Conservation (phyloP, 2,113 vertebrate species). For the Megaptera novaeangliae region DNA sequence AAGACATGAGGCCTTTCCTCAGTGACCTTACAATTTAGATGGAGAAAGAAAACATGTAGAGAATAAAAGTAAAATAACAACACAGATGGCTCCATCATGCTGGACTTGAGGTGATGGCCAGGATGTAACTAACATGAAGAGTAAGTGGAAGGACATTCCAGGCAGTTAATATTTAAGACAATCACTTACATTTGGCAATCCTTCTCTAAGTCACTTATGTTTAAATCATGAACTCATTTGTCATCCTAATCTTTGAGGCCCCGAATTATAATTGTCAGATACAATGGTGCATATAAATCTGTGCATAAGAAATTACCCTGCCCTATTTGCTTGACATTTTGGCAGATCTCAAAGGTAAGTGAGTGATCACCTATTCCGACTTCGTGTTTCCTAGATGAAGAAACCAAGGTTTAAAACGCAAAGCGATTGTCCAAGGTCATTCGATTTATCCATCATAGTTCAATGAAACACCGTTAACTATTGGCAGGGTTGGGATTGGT, state of each 20-base stretch:
- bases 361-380: neutral
- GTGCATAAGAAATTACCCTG: neutral
- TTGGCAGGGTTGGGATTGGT: neutral
- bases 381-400: neutral
- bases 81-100: neutral
- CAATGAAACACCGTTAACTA: neutral
- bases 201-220: neutral
- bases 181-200: too few relatives aligned
- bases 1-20: neutral
- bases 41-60: neutral
- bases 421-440: neutral
- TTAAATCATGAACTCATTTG: conserved; percentile 46
- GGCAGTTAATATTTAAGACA: too few relatives aligned
- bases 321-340: neutral
- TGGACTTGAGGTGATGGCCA: neutral
- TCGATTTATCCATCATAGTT: neutral
- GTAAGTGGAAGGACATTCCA: neutral
- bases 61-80: neutral
- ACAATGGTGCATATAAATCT: neutral
- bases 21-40: neutral
- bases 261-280: neutral
- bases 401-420: neutral
- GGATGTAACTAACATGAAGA: neutral
- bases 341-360: neutral
- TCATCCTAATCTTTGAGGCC: neutral